Evolutionary conservation across 2,888 invertebrate species (phyloP), one percentile per base, ranked within the genome.

Genomic region (Leptopilina drosophilae): DNA sequence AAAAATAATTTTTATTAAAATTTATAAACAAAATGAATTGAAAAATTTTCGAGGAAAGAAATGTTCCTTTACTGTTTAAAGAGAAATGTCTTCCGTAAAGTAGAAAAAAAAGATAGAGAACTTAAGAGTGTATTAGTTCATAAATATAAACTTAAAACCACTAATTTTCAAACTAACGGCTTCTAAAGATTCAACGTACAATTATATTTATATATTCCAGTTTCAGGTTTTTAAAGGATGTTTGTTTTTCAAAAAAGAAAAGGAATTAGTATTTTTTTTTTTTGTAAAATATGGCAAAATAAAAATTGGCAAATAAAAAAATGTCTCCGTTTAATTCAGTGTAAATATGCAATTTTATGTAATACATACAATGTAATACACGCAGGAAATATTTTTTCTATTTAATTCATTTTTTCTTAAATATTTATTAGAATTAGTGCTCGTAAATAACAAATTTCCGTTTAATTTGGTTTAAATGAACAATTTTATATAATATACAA

Each of bases 111-210:
- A 20, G 20, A 62, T 20, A 62, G 15, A 59, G 6, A 20, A 8
- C 15, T 20, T n/a, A 62, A 62, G 62, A 62, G n/a, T n/a, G 62
- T 62, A 20, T 62, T 20, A 15, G 62, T 62, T 62, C 62, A 20
- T 62, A 15, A 62, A 62, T 15, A 62, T 62, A 62, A 62, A 62
- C 62, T 62, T n/a, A 62, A 62, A 62, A 62, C 62, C 62, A 20
- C 62, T 62, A 62, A 62, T 62, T 62, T 49, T 62, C 7, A 62
- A 20, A 62, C 8, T 62, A 62, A 62, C 62, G 20, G 20, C 62
- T 62, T 62, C 15, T 62, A 20, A 62, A 62, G 59, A 59, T n/a
- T 59, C 59, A 59, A n/a, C 20, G 15, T 62, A 15, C 62, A 62
- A 9, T 62, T 15, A 62, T 9, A 62, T 33, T 0, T 33, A 33